A percentile compares a stretch with the other conserved stretches of the same genome.
Conservation (phyloP, 2,797 vertebrate genomes). For the Pipistrellus kuhlii region DNA sequence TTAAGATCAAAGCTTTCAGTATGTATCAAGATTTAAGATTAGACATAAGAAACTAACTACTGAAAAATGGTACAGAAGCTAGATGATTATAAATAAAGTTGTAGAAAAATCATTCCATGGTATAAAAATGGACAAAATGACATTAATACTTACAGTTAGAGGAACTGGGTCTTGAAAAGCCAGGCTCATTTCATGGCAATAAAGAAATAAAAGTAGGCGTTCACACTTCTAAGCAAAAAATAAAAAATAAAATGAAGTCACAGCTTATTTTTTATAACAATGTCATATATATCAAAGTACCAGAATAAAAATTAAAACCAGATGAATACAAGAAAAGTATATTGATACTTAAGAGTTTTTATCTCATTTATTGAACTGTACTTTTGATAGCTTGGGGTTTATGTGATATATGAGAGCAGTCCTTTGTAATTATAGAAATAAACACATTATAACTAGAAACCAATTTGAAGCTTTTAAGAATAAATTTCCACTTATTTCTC, state of each 20-base stretch:
- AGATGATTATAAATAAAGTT: background rate
- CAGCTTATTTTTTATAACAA: constrained; percentile 20
- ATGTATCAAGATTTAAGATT: background rate
- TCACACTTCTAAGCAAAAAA: constrained; percentile 88
- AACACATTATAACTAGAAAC: constrained; percentile 25
- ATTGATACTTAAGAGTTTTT: background rate
- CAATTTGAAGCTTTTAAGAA: background rate
- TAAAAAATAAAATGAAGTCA: background rate
- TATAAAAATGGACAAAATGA: background rate
- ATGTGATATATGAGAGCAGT: background rate
- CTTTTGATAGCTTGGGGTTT: background rate
- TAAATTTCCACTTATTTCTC: background rate
- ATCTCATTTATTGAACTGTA: background rate
- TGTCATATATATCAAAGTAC: background rate
- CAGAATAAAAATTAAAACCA: constrained; percentile 30
- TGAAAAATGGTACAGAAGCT: constrained; percentile 19
- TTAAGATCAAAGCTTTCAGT: constrained; percentile 20
- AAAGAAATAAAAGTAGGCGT: constrained; percentile 89
- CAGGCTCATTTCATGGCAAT: constrained; percentile 91
- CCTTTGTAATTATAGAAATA: background rate
- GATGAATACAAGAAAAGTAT: background rate
- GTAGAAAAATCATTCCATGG: background rate
- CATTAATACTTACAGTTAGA: constrained; percentile 86
- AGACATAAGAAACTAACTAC: constrained; percentile 19
- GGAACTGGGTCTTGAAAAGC: constrained; percentile 91